Base-by-base conservation (phyloP, 2,113 vertebrate species). In the Centropus unirufus region DNA sequence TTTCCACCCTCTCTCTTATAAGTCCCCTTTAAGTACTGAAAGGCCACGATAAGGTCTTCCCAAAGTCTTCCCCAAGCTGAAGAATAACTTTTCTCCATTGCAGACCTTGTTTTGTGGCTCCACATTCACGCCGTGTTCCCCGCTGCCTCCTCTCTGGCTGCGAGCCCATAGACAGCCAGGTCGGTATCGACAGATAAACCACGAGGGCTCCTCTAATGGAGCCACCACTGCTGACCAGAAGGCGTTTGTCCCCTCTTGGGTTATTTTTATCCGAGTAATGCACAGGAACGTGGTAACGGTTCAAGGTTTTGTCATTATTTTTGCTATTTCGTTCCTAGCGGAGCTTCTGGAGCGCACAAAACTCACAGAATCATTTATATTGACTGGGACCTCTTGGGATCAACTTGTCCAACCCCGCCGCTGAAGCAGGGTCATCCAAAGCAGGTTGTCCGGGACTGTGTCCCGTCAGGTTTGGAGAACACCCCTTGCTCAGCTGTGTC, bases 101-200 rank as follows among this genome's bases (percentile, higher is more conserved):
- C 44, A 39, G 58, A 7, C 39, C 46, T 81, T 49, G 21, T 15
- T 36, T 20, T 32, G 30, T 57, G 75, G 40, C 62, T 69, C 26
- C 55, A 12, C 54, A 16, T 9, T 15, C 8, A 8, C 2, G 47
- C 0, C 6, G 30, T 7, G 5, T 36, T 40, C 54, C 1, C 24
- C 42, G 0, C 46, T 75, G 62, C 46, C 13, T 15, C 39, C 32
- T 59, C 27, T 55, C n/a, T 57, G 34, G 70, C 34, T 42, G 40
- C 63, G 20, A 18, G 63, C 11, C 78, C n/a, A 3, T 16, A 26
- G 24, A 14, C 19, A 23, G 55, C 62, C 34, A 6, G 22, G 34
- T 47, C 44, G 68, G 24, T 81, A 86, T 75, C 14, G 77, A 76
- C 51, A 22, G 83, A 29, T 44, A 16, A 69, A 76, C 57, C 77